Conservation (phyloP, 2,797 vertebrate genomes). For the Microchirus variegatus region DNA sequence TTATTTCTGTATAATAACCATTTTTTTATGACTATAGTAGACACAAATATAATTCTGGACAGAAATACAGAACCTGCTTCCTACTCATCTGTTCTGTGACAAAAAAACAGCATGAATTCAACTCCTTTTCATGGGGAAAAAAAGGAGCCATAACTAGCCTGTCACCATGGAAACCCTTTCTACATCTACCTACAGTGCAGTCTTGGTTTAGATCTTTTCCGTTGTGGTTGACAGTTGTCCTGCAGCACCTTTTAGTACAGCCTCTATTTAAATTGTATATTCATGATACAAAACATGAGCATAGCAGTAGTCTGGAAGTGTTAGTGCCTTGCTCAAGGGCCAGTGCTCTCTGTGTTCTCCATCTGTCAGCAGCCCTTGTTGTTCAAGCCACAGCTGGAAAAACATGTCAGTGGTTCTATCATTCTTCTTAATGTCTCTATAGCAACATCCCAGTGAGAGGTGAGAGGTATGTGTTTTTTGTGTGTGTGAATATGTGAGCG, state of each 20-base stretch:
- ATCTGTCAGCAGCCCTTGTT: slow-evolving; percentile 34
- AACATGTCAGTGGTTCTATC: slow-evolving; percentile 24
- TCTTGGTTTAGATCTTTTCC: slow-evolving; percentile 2
- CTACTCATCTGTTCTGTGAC: slow-evolving; percentile 1
- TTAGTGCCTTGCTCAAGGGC: slow-evolving; percentile 26
- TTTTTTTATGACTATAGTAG: background rate
- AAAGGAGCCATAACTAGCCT: slow-evolving; percentile 8
- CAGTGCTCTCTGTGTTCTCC: slow-evolving; percentile 8
- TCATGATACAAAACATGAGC: slow-evolving; percentile 1
- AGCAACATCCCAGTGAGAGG: slow-evolving; percentile 47
- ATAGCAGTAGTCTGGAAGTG: background rate
- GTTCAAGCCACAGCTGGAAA: slow-evolving; percentile 31
- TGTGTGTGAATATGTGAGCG: slow-evolving; percentile 4
- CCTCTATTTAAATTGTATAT: background rate
- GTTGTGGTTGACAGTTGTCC: slow-evolving; percentile 5
- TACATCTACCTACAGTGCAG: slow-evolving; percentile 3
- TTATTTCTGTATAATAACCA: no score
- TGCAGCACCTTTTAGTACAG: background rate
- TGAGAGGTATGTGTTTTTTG: slow-evolving; percentile 13
- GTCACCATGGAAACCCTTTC: slow-evolving; percentile 48
- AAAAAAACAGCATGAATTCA: background rate
- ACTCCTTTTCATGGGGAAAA: slow-evolving; percentile 5
- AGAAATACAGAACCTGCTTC: background rate
- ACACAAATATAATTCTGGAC: background rate
- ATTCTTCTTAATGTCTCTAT: slow-evolving; percentile 59